These are phyloP conservation scores for Nomada hirtipes DNA, from an alignment of 2,888 invertebrate species.

Conservation along the genomic window DNA sequence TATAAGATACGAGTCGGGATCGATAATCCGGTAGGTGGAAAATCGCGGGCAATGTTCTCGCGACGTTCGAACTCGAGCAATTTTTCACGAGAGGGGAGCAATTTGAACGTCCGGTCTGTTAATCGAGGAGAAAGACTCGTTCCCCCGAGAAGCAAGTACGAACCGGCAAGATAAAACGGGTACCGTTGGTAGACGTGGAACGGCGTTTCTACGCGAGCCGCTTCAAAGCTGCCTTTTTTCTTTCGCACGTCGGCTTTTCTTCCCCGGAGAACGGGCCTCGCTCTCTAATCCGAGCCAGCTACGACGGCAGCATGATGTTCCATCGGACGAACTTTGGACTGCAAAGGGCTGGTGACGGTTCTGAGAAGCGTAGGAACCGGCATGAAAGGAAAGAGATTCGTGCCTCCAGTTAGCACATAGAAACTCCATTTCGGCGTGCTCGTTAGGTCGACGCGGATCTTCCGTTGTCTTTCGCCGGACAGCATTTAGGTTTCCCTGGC, in stretches of 20 bases:
- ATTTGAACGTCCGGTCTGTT: constrained; percentile 16
- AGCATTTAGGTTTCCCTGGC: constrained; percentile 17
- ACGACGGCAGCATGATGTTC: constrained; percentile 18
- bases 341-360: constrained; percentile 6
- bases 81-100: constrained; percentile 4
- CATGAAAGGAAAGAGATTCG: constrained; percentile 25
- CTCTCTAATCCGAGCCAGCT: constrained; percentile 6
- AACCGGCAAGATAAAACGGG: constrained; percentile 2
- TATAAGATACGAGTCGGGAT: constrained; percentile 7
- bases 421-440: constrained; percentile 28
- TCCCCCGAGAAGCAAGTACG: not conserved
- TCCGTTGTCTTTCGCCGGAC: constrained; percentile 2
- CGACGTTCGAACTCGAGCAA: not conserved
- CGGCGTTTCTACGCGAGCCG: constrained; percentile 19
- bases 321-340: constrained; percentile 10
- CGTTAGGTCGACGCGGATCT: constrained; percentile 36
- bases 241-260: constrained; percentile 25
- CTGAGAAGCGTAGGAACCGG: constrained; percentile 6
- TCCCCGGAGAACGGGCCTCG: constrained; percentile 17
- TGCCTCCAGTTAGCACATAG: constrained; percentile 10
- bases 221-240: constrained; percentile 15
- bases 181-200: not conserved
- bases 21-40: constrained; percentile 1
- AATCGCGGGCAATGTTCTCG: constrained; percentile 8
- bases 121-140: constrained; percentile 26